A percentile compares a stretch with the other conserved stretches of the same genome.
Conservation (phyloP, 2,888 invertebrate species). For the Drosophila peninsularis region DNA sequence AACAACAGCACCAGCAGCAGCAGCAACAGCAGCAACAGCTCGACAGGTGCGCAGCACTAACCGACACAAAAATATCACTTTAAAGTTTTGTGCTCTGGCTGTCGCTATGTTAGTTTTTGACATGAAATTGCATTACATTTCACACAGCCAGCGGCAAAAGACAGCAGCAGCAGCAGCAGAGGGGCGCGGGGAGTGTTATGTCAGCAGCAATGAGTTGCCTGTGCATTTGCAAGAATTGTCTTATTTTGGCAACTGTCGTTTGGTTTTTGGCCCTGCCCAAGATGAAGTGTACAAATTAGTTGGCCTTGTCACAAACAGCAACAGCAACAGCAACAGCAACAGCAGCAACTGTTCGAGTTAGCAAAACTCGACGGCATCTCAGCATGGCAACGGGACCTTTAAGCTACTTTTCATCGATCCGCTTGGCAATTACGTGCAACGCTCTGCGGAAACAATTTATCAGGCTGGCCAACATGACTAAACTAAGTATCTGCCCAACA, state of each 20-base stretch:
- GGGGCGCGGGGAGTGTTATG: background rate
- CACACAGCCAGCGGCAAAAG: constrained; percentile 49
- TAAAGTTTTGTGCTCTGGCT: constrained; percentile 70
- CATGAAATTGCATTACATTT: constrained; percentile 80
- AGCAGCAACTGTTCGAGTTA: constrained; percentile 17
- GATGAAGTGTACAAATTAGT: constrained; percentile 79
- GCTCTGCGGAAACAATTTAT: constrained; percentile 75
- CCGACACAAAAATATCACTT: constrained; percentile 80
- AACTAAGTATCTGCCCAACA: constrained; percentile 48
- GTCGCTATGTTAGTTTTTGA: constrained; percentile 79
- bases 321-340: constrained; percentile 21
- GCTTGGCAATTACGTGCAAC: constrained; percentile 73
- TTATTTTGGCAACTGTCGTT: constrained; percentile 80
- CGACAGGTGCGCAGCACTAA: constrained; percentile 72
- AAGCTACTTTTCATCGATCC: constrained; percentile 78
- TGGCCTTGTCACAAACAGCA: constrained; percentile 64
- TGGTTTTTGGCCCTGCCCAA: constrained; percentile 54
- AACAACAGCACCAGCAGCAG: constrained; percentile 46
- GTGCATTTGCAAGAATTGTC: constrained; percentile 65
- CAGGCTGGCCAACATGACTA: constrained; percentile 72
- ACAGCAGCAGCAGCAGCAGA: constrained; percentile 18
- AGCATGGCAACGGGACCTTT: constrained; percentile 41
- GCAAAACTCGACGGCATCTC: constrained; percentile 38
- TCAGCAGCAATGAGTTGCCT: constrained; percentile 41
- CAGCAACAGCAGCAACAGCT: constrained; percentile 40